Evolutionary conservation across 2,113 vertebrate species (phyloP).

Genomic region (Porphyrio hochstetteri): DNA sequence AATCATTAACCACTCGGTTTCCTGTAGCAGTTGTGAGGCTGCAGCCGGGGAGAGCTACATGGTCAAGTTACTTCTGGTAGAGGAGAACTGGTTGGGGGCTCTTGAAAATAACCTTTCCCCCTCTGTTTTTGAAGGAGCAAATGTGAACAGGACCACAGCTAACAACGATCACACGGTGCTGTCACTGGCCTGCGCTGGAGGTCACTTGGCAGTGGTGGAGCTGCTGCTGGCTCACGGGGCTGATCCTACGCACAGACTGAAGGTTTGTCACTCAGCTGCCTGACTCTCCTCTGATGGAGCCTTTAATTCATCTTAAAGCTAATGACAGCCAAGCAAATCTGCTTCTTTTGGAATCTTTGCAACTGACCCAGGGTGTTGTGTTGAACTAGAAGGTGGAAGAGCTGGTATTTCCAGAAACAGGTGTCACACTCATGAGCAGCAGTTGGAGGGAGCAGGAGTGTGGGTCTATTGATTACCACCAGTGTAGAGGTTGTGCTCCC

Average conservation of each 20-base stretch:
- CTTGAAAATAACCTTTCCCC: not conserved
- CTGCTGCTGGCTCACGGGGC: constrained; percentile 95
- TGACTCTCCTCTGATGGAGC: not conserved
- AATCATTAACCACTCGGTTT: not conserved
- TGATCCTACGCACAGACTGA: constrained; percentile 97
- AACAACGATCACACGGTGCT: constrained; percentile 98
- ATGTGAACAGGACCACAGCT: constrained; percentile 96
- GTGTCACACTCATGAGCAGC: fast-evolving
- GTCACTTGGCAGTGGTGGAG: constrained; percentile 96
- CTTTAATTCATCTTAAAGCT: not conserved
- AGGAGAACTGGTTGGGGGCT: not conserved
- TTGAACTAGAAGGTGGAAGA: not conserved
- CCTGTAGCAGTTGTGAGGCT: not conserved
- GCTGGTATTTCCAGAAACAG: not conserved
- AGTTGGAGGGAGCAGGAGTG: not conserved
- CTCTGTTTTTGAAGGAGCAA: constrained; percentile 82
- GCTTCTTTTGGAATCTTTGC: not conserved
- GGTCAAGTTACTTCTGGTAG: not conserved
- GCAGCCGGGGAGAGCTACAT: not conserved
- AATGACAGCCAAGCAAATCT: fast-evolving
- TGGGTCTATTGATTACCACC: not conserved
- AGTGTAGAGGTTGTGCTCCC: fast-evolving
- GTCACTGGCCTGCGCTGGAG: constrained; percentile 96
- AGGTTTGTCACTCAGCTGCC: constrained; percentile 75
- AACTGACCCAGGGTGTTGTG: fast-evolving